A percentile compares a stretch with the other conserved stretches of the same genome.
Conservation (phyloP, 2,113 vertebrate genomes). For the Cyprinodon brontotheroides region DNA sequence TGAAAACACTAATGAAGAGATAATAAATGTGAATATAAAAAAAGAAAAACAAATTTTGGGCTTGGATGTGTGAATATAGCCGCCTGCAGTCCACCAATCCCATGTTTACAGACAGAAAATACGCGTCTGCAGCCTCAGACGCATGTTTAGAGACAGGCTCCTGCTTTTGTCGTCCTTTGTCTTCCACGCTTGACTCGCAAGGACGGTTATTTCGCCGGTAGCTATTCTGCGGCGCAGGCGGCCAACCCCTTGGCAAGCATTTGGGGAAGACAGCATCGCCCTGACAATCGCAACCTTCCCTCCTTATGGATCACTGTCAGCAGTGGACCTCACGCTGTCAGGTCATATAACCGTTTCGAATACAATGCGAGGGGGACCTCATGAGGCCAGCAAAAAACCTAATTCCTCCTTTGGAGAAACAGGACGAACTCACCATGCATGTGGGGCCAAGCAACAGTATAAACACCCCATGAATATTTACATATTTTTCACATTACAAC, state of each 20-base stretch:
- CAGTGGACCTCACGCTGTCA: slow-evolving; percentile 69
- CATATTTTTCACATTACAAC: background rate
- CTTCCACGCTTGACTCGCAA: slow-evolving; percentile 34
- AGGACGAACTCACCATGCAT: slow-evolving; percentile 8
- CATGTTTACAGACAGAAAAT: background rate
- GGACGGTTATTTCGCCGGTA: slow-evolving; percentile 61
- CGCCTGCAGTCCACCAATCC: background rate
- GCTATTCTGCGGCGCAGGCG: slow-evolving; percentile 62
- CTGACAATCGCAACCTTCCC: slow-evolving; percentile 74
- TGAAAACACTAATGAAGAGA: background rate
- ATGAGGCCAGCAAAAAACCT: slow-evolving; percentile 43
- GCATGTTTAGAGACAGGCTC: slow-evolving; percentile 38
- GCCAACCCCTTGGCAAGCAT: slow-evolving; percentile 55
- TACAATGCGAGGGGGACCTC: slow-evolving; percentile 51
- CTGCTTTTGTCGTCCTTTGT: slow-evolving; percentile 57
- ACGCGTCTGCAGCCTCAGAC: slow-evolving; percentile 14
- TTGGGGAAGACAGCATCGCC: slow-evolving; percentile 50
- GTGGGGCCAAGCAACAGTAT: background rate
- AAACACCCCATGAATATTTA: background rate
- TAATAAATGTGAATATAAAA: background rate
- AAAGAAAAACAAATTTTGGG: background rate
- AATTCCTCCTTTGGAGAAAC: slow-evolving; percentile 25
- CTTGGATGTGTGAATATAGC: background rate
- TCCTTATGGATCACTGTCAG: slow-evolving; percentile 71
- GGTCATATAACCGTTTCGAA: slow-evolving; percentile 68